Percentiles rank a stretch among this genome's conserved stretches.
These are phyloP conservation scores for Margaritifera margaritifera DNA, from an alignment of 2,888 invertebrate species.

Conservation along the genomic window DNA sequence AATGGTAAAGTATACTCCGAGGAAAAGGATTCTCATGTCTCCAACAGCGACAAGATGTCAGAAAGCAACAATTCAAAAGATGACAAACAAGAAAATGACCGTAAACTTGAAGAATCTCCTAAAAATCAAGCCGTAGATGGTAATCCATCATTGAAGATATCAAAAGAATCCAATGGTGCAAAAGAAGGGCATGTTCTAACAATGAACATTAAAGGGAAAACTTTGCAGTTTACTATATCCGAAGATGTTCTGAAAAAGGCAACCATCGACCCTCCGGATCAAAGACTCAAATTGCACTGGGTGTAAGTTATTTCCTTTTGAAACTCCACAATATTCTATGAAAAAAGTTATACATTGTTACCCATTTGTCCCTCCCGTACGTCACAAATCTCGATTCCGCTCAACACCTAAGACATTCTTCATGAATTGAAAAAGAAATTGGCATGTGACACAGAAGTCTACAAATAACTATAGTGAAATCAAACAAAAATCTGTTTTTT, in stretches of 20 bases:
- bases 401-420: too few species aligned
- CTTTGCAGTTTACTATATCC: slow-evolving; percentile 16
- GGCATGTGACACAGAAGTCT: too few species aligned
- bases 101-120: background rate
- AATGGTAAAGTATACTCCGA: too few species aligned
- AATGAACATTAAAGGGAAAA: slow-evolving; percentile 17
- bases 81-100: background rate
- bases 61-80: slow-evolving; percentile 13
- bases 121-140: background rate
- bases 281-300: slow-evolving; percentile 65
- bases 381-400: too few species aligned
- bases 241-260: slow-evolving; percentile 14
- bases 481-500: too few species aligned
- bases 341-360: too few species aligned
- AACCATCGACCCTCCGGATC: slow-evolving; percentile 59
- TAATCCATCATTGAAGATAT: background rate
- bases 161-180: background rate
- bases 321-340: too few species aligned
- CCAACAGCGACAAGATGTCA: too few species aligned
- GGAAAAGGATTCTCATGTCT: too few species aligned
- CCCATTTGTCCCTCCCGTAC: too few species aligned
- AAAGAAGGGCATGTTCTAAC: background rate
- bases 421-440: too few species aligned
- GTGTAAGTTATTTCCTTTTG: slow-evolving; percentile 51
- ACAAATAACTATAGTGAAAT: too few species aligned